Evolutionary conservation across 2,888 invertebrate genomes (phyloP), one percentile per base, ranked within the genome.

Genomic region (Ophion costatus): DNA sequence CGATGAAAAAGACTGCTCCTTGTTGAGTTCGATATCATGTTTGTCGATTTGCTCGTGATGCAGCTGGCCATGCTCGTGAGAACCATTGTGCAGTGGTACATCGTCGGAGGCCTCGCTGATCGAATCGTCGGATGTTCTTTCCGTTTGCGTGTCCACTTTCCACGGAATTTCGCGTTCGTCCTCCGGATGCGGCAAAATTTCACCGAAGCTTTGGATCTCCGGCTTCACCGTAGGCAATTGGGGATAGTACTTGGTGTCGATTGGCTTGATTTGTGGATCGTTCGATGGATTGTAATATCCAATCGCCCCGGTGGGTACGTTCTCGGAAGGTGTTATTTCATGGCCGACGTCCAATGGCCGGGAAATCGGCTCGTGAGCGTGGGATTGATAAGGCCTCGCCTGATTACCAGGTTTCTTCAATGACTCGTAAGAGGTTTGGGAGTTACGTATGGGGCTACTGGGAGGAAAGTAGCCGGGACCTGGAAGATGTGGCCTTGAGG

Each of bases 281-380:
- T 88, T 90, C 1, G 88, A 87, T 57, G 92, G 92, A 89, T 92
- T 91, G 78, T 91, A 90, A 69, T 92, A 92, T 64, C 90, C 91
- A 14, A 91, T 80, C 0, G 91, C 91, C 61, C 92, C 92, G 5
- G 90, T 92, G 0, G 92, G 91, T 3, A 92, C 63, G 38, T 89
- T 87, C 9, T 91, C 90, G 4, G 88, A 69, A 3, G 67, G 81
- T 29, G 56, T 69, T 22, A 29, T 7, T 57, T 76, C 77, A n/a
- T 86, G 59, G 17, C 57, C 33, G 5, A 51, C 20, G 14, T 33
- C 73, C 38, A 56, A 24, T 17, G 84, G 84, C 56, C 76, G 66
- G 4, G 79, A 56, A 17, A 38, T 33, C 10, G 71, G 33, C 10
- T 79, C 67, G 61, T 80, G 61, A 1, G 76, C 59, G 33, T 71